Evolutionary conservation across 2,113 vertebrate species (phyloP), one percentile per base, ranked within the genome.

Genomic region (Leptosomus discolor): DNA sequence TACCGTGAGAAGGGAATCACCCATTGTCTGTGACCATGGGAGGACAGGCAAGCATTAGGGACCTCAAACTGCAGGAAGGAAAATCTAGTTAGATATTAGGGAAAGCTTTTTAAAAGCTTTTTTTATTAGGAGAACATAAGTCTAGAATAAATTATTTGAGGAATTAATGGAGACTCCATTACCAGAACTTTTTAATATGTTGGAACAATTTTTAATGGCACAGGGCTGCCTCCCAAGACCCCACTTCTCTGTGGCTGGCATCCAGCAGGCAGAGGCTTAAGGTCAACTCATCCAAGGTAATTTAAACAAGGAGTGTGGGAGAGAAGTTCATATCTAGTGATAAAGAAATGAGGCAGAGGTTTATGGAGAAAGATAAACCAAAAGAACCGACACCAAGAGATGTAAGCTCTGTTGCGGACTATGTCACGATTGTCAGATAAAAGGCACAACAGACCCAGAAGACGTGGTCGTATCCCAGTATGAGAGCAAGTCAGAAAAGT

Each of bases 11-110:
- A 74, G 26, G 36, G 50, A 57, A 65, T 43, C 5, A 5, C 9
- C 32, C 12, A 1, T 4, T 41, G 7, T 10, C 65, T 3, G 1
- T 27, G 51, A 24, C n/a, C 61, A n/a, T 0, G 6, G 37, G 34
- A 50, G n/a, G 21, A 61, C 0, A 34, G n/a, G 3, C 30, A 71
- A 75, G 41, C 32, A 48, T 1, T 6, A n/a, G 82, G 34, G 9
- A 69, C 54, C 60, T 75, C 51, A n/a, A 36, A 58, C 1, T 61
- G n/a, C 56, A 63, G 15, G 30, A 58, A 70, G 18, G 11, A 71
- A 75, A 88, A 67, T 30, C 22, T 57, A 39, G 8, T 54, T 50
- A 41, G 8, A 53, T 21, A 12, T 20, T 6, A 8, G 19, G 46
- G 70, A 32, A 56, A 85, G 8, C 24, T 24, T 63, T 67, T 68